These are phyloP conservation scores for Ceyx melanurus DNA, from an alignment of 2,113 vertebrate genomes.

Conservation along the genomic window DNA sequence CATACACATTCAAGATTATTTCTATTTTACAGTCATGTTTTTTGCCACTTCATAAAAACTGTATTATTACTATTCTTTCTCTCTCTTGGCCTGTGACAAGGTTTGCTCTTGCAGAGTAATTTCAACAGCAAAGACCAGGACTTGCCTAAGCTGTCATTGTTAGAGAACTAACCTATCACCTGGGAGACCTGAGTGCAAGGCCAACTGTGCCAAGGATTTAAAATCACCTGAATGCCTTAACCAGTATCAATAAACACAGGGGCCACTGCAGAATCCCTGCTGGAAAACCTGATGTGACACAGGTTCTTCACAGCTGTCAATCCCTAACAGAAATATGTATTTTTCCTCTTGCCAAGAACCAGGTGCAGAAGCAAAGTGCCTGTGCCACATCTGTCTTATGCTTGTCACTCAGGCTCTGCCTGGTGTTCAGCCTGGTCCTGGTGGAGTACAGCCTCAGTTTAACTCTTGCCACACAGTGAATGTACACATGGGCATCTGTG, in stretches of 20 bases:
- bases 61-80: background rate
- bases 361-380: background rate
- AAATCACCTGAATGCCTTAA: background rate
- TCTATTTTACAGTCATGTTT: background rate
- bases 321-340: background rate
- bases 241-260: background rate
- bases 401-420: background rate
- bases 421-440: background rate
- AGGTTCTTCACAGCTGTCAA: background rate
- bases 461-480: background rate
- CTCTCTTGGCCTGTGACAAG: background rate
- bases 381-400: background rate
- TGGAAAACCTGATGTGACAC: background rate
- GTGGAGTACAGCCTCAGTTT: background rate
- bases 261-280: background rate
- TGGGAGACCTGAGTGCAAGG: background rate
- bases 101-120: background rate
- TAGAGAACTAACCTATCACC: background rate
- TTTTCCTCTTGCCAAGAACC: background rate
- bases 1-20: background rate
- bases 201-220: background rate
- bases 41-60: background rate
- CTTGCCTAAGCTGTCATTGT: background rate
- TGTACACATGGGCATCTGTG: rapidly evolving
- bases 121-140: background rate